Conservation (phyloP, 2,797 vertebrate genomes). For the Hippocampus kuda region DNA sequence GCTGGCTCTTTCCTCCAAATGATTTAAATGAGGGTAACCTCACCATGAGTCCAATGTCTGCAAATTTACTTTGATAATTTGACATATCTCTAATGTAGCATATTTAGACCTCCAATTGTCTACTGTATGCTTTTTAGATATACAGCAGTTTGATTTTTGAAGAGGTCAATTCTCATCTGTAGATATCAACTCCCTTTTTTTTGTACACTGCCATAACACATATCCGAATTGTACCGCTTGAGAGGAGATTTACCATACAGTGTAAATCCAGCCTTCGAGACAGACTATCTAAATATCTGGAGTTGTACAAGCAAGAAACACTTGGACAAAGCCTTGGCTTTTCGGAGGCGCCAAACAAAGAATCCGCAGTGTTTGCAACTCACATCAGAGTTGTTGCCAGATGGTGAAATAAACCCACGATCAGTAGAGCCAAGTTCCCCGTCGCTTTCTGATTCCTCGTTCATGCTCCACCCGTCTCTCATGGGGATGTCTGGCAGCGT, state of each 20-base stretch:
- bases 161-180: too few relatives aligned
- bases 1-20: too few relatives aligned
- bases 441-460: slow-evolving; percentile 67
- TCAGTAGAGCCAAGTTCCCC: slow-evolving; percentile 56
- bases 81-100: too few relatives aligned
- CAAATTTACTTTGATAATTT: too few relatives aligned
- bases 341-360: slow-evolving; percentile 1
- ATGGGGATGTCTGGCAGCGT: slow-evolving; percentile 62
- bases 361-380: slow-evolving; percentile 28
- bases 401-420: slow-evolving; percentile 53
- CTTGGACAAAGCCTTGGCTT: not conserved
- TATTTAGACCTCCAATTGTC: too few relatives aligned
- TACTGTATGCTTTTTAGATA: too few relatives aligned
- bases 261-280: not conserved
- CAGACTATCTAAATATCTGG: not conserved
- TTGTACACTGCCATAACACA: not conserved
- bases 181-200: too few relatives aligned
- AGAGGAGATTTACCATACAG: not conserved
- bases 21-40: too few relatives aligned
- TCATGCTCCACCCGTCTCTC: slow-evolving; percentile 65
- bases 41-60: too few relatives aligned
- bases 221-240: not conserved
- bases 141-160: too few relatives aligned
- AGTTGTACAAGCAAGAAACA: slow-evolving; percentile 7
- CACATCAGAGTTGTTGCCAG: slow-evolving; percentile 63